A percentile compares a stretch with the other conserved stretches of the same genome.
These are phyloP conservation scores for Sitta carolinensis DNA, from an alignment of 2,797 vertebrate species.

Conservation along the genomic window DNA sequence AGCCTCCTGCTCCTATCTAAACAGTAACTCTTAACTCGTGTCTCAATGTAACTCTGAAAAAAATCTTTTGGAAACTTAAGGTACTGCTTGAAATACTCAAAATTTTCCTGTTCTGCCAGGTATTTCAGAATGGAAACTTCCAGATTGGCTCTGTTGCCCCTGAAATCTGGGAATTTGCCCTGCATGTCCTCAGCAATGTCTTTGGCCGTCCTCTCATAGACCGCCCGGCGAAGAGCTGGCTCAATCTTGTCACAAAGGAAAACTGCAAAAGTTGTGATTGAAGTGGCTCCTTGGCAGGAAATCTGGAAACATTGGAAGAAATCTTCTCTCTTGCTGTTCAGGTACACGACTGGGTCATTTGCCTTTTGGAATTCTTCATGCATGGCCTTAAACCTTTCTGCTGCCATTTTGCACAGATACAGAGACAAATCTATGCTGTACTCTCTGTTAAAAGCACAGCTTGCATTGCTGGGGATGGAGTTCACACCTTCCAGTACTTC, in stretches of 20 bases:
- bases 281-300: constrained; percentile 64
- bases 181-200: constrained; percentile 51
- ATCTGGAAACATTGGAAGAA: constrained; percentile 71
- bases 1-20: not conserved
- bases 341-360: constrained; percentile 53
- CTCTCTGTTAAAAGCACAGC: constrained; percentile 22
- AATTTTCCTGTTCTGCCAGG: constrained; percentile 70
- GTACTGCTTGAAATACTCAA: constrained; percentile 62
- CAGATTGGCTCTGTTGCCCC: constrained; percentile 52
- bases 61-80: not conserved
- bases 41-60: constrained; percentile 10
- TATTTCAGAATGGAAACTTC: constrained; percentile 68
- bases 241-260: constrained; percentile 63
- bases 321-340: constrained; percentile 61
- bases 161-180: constrained; percentile 31
- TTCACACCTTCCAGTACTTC: not conserved
- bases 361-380: constrained; percentile 19
- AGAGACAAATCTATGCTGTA: constrained; percentile 56
- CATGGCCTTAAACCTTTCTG: constrained; percentile 2
- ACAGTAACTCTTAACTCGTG: not conserved
- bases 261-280: constrained; percentile 40
- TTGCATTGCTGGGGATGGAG: not conserved
- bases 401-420: constrained; percentile 6
- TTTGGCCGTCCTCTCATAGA: constrained; percentile 26
- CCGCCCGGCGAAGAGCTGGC: not conserved